Evolutionary conservation across 1,140 invertebrate species (phyloP).

Genomic region (Dolichoris vasculosae): DNA sequence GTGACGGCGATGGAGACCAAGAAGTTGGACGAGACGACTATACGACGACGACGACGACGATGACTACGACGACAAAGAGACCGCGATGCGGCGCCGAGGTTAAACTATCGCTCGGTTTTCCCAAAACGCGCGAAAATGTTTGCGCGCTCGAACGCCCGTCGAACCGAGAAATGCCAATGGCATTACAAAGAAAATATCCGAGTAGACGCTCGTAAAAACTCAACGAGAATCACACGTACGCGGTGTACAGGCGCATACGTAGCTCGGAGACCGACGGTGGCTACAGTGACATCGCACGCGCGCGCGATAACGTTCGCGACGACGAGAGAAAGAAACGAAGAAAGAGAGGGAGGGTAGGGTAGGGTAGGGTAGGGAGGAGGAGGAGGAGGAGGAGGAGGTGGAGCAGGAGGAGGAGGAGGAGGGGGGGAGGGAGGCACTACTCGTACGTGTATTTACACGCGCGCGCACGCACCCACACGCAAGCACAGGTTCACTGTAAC

Average conservation of each 20-base stretch:
- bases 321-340: not conserved
- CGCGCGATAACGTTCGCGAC: slow-evolving; percentile 18
- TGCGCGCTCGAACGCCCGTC: not conserved
- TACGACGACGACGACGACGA: too few relatives aligned
- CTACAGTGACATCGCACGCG: slow-evolving; percentile 30
- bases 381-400: not conserved
- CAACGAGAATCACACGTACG: slow-evolving; percentile 31
- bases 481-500: not conserved
- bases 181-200: slow-evolving; percentile 42
- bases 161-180: slow-evolving; percentile 45
- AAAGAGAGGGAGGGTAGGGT: not conserved
- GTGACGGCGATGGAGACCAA: too few relatives aligned
- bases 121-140: slow-evolving; percentile 46
- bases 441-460: not conserved
- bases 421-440: not conserved
- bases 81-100: not conserved
- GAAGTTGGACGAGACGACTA: too few relatives aligned
- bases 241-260: not conserved
- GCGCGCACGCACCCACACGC: not conserved
- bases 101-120: not conserved
- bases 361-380: too few relatives aligned
- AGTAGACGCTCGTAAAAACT: slow-evolving; percentile 35
- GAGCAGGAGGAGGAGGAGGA: not conserved
- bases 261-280: not conserved
- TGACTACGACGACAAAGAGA: too few relatives aligned